Percentiles rank a stretch among this genome's conserved stretches.
phyloP scores from a whole-genome alignment of 2,113 vertebrate genomes.

The Cichladusa arquata region DNA sequence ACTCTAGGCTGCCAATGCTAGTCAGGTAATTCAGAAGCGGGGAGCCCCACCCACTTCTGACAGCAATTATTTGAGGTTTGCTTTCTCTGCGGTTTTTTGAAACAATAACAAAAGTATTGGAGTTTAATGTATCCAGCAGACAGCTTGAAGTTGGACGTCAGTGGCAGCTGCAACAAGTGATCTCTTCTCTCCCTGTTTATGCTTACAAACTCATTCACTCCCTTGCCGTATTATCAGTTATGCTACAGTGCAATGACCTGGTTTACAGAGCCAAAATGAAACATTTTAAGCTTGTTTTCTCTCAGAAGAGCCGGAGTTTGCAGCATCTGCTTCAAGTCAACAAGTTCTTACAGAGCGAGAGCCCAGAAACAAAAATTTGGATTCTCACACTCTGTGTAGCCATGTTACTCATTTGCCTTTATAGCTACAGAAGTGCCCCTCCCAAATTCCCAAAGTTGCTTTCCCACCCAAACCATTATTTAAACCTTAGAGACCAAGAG shows the following conservation, averaged over 20 bases:
- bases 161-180: neutral
- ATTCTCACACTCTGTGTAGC: neutral
- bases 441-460: neutral
- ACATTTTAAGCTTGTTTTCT: neutral
- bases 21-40: neutral
- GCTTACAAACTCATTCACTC: neutral
- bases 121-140: neutral
- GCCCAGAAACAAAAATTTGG: neutral
- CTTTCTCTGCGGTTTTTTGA: neutral
- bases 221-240: neutral
- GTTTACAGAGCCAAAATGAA: neutral
- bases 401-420: neutral
- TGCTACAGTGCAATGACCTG: neutral
- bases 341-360: neutral
- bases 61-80: neutral
- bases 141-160: neutral
- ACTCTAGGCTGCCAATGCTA: neutral
- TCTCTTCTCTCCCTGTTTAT: neutral
- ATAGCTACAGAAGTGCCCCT: neutral
- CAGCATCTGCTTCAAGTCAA: neutral
- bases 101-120: neutral
- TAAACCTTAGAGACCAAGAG: neutral
- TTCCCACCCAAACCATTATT: neutral
- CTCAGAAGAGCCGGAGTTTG: neutral
- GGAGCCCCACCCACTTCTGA: neutral